Evolutionary conservation across 2,113 vertebrate species (phyloP), one percentile per base, ranked within the genome.

Genomic region (Aspidoscelis tigris): DNA sequence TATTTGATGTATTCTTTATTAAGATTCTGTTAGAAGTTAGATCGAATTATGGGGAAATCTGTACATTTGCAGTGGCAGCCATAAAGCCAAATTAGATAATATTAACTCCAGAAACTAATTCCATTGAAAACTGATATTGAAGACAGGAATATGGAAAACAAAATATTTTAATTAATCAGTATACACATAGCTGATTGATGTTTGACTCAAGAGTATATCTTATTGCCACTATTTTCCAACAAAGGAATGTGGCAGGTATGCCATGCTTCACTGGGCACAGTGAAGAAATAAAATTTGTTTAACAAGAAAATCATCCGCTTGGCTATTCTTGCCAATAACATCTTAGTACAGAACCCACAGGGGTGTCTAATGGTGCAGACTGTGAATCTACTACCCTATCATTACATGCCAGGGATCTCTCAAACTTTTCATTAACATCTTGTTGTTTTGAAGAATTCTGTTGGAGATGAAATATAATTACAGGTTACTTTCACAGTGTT

Each of bases 131-230:
- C 66, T 84, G 8, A 88, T 83, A 87, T 86, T 53, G 82, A 88
- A 91, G 72, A 1, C 68, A 77, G 85, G 41, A 73, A 64, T 12
- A 50, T 10, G 33, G 70, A 78, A 92, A 87, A 90, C 85, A 90
- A 89, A 73, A 91, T 74, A 47, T 83, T 88, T 87, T 50, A 91
- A 93, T 93, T 94, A 90, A 88, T 86, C 82, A 72, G 78, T 83
- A 73, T 83, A 73, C 2, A 26, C 91, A 78, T 47, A 86, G 76
- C 71, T 86, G 84, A 84, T 86, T 81, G 86, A 78, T 64, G 78
- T 80, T 89, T 83, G 68, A 64, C 81, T 72, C 91, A 84, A 80
- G 44, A 80, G 83, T 68, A 58, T 80, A 83, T 84, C 87, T 81
- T 85, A 16, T 70, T 91, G 80, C 87, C 90, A 86, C 91, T 84